Evolutionary conservation across 2,113 vertebrate genomes (phyloP).

Genomic region (Petromus typicus): DNA sequence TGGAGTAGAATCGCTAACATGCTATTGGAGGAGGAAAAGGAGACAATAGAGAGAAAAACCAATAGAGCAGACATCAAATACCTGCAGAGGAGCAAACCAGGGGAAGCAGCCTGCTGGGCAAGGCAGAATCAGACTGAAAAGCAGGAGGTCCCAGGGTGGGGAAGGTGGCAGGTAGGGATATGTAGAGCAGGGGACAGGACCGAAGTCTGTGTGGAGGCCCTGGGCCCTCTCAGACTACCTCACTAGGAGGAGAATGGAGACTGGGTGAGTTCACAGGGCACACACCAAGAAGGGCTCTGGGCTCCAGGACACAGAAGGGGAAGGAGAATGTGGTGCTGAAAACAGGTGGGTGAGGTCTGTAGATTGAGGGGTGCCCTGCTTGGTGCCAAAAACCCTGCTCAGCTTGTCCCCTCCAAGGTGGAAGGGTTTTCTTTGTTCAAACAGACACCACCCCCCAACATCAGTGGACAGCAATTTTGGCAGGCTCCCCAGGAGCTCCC

Average conservation of each 20-base stretch:
- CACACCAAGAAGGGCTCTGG: background rate
- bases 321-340: background rate
- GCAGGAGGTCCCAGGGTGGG: accelerated
- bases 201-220: background rate
- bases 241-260: background rate
- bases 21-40: conserved; percentile 3
- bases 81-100: background rate
- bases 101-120: background rate
- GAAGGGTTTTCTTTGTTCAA: background rate
- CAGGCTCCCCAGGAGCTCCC: background rate
- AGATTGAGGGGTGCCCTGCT: accelerated
- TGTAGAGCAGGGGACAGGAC: too few species aligned
- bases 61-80: background rate
- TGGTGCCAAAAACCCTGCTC: background rate
- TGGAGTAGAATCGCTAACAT: background rate
- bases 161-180: background rate
- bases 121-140: background rate
- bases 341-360: background rate
- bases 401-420: background rate
- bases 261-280: background rate
- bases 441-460: background rate
- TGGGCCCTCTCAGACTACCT: background rate
- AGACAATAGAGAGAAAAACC: background rate
- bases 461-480: background rate
- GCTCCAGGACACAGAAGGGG: background rate